phyloP scores from a whole-genome alignment of 64 coral and sea anemone genomes.

The Pachyseris speciosa region DNA sequence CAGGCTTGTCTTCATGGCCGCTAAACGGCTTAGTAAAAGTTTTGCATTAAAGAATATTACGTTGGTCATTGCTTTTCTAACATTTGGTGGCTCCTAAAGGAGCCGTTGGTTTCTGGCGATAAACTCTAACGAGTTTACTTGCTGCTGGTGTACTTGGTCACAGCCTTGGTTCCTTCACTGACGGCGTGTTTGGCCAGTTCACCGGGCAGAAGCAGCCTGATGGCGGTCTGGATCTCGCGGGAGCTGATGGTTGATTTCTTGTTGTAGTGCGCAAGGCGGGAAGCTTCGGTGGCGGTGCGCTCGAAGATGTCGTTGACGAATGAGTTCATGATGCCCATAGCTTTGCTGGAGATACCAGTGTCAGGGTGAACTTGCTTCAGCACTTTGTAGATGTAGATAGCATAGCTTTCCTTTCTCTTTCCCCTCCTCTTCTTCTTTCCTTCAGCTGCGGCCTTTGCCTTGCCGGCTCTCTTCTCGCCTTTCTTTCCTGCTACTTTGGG shows the following conservation, averaged over 20 bases:
- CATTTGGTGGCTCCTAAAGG: no score
- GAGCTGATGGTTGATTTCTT: conserved; percentile 58
- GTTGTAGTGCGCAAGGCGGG: conserved; percentile 65
- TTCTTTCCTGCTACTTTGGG: conserved; percentile 36
- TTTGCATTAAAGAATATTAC: no score
- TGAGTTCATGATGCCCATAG: conserved; percentile 73
- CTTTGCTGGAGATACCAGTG: conserved; percentile 66
- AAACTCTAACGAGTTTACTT: conserved; percentile 33
- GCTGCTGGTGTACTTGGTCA: conserved; percentile 46
- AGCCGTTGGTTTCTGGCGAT: no score
- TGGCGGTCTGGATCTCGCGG: conserved; percentile 36
- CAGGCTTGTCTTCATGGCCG: no score
- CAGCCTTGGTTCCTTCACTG: conserved; percentile 42
- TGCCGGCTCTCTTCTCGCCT: conserved; percentile 44
- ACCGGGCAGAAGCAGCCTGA: conserved; percentile 35
- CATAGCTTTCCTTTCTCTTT: conserved; percentile 57
- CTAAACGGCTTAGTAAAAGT: no score
- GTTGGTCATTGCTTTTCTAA: no score
- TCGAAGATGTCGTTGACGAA: conserved; percentile 85
- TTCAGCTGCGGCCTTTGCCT: conserved; percentile 10
- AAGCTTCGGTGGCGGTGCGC: conserved; percentile 65
- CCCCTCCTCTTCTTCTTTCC: conserved; percentile 22
- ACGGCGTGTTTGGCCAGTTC: conserved; percentile 47
- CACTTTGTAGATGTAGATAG: conserved; percentile 66
- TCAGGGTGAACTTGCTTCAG: conserved; percentile 58